Evolutionary conservation across 2,113 vertebrate species (phyloP).

Genomic region (Prionailurus bengalensis): DNA sequence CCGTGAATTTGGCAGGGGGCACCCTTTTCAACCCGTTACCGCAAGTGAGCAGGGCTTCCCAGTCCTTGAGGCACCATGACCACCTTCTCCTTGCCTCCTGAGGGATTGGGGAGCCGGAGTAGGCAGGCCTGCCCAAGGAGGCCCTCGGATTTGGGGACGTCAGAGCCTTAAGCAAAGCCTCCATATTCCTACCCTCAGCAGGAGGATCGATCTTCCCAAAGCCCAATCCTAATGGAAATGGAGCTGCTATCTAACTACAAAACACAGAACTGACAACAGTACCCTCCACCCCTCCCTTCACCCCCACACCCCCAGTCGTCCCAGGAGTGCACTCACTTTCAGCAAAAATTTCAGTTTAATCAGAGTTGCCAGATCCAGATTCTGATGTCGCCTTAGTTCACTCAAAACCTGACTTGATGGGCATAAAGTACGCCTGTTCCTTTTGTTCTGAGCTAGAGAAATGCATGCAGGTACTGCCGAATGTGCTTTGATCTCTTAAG

Average conservation of each 20-base stretch:
- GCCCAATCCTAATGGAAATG: background rate
- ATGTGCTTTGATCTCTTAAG: background rate
- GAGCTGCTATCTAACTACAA: background rate
- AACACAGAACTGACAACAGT: background rate
- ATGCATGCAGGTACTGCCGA: background rate
- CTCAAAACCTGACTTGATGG: background rate
- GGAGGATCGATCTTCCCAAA: background rate
- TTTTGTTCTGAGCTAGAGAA: background rate
- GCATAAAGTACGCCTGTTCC: background rate
- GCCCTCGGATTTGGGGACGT: background rate
- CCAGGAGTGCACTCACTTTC: background rate
- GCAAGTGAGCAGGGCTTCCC: background rate
- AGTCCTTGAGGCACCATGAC: accelerated
- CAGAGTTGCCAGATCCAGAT: slow-evolving; percentile 52
- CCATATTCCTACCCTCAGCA: background rate
- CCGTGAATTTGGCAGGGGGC: background rate
- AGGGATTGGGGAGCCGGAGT: accelerated
- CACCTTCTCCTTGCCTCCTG: background rate
- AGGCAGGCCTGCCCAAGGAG: background rate
- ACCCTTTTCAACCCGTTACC: background rate
- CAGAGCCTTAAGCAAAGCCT: background rate
- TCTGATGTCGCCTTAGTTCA: background rate
- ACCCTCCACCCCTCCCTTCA: no score
- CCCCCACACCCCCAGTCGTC: accelerated
- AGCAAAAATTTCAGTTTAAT: slow-evolving; percentile 5